phyloP scores from a whole-genome alignment of 2,797 vertebrate genomes.

The Hoplostethus atlanticus region DNA sequence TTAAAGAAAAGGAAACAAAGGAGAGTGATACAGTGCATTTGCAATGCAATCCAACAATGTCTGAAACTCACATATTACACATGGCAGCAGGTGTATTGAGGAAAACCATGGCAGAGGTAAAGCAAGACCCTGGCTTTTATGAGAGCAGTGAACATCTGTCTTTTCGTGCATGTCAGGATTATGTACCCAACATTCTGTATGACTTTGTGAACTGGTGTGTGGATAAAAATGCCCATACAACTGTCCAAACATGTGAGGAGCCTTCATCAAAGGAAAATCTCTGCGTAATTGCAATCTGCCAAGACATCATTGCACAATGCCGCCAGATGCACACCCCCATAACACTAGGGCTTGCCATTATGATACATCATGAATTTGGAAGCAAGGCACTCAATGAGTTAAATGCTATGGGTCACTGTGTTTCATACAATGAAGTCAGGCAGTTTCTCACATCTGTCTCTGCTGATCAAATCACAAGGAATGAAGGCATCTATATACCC shows the following conservation, averaged over 20 bases:
- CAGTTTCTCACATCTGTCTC: constrained; percentile 21
- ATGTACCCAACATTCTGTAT: too few relatives aligned
- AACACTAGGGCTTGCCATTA: constrained; percentile 8
- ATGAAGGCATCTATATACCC: background rate
- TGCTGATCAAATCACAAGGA: constrained; percentile 4
- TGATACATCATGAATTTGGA: constrained; percentile 3
- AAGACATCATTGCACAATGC: background rate
- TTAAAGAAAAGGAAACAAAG: constrained; percentile 17
- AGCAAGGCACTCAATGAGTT: constrained; percentile 24
- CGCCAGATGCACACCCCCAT: constrained; percentile 16
- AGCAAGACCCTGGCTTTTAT: too few relatives aligned
- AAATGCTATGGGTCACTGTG: constrained; percentile 29
- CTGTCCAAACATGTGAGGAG: too few relatives aligned
- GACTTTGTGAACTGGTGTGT: too few relatives aligned
- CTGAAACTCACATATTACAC: constrained; percentile 16
- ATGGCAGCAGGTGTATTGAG: constrained; percentile 18
- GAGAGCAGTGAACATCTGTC: too few relatives aligned
- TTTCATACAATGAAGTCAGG: constrained; percentile 22
- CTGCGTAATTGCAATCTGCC: constrained; percentile 12
- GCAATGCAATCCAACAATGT: background rate
- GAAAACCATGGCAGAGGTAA: constrained; percentile 24
- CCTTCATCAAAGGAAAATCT: too few relatives aligned
- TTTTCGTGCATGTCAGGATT: too few relatives aligned
- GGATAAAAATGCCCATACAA: too few relatives aligned
- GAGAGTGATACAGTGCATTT: constrained; percentile 10